Percentiles rank a stretch among this genome's conserved stretches.
These are phyloP conservation scores for Cantharis nigra DNA, from an alignment of 2,888 invertebrate genomes.

Conservation along the genomic window DNA sequence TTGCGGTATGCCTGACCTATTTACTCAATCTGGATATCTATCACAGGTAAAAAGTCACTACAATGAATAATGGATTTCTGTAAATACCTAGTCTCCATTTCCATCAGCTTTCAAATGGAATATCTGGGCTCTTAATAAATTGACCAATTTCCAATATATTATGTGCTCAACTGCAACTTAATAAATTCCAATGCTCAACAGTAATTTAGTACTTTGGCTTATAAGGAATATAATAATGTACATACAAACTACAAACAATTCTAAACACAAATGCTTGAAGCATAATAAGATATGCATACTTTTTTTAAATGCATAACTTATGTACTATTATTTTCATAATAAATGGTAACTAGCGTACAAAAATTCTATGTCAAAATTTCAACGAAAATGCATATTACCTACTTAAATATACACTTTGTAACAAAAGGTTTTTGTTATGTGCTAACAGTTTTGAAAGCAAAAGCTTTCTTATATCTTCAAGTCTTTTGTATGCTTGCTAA, in stretches of 20 bases:
- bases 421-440: not conserved
- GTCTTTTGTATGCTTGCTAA: not conserved
- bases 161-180: constrained; percentile 2
- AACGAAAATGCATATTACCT: not conserved
- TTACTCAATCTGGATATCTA: constrained; percentile 18
- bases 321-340: not conserved
- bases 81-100: constrained; percentile 2
- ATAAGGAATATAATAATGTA: not conserved
- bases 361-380: not conserved
- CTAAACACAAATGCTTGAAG: not conserved
- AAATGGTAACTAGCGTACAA: not conserved
- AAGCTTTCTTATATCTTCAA: not conserved
- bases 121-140: constrained; percentile 6
- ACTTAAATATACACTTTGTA: not conserved
- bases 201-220: not conserved
- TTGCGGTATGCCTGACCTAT: constrained; percentile 17
- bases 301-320: not conserved
- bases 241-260: not conserved
- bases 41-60: constrained; percentile 21
- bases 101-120: not conserved
- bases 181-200: not conserved
- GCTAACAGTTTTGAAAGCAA: not conserved
- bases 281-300: too few relatives aligned
- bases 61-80: constrained; percentile 15
- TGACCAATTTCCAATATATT: not conserved